Percentiles rank a stretch among this genome's conserved stretches.
These are phyloP conservation scores for Dexiosoma caninum DNA, from an alignment of 2,888 invertebrate species.

Conservation along the genomic window DNA sequence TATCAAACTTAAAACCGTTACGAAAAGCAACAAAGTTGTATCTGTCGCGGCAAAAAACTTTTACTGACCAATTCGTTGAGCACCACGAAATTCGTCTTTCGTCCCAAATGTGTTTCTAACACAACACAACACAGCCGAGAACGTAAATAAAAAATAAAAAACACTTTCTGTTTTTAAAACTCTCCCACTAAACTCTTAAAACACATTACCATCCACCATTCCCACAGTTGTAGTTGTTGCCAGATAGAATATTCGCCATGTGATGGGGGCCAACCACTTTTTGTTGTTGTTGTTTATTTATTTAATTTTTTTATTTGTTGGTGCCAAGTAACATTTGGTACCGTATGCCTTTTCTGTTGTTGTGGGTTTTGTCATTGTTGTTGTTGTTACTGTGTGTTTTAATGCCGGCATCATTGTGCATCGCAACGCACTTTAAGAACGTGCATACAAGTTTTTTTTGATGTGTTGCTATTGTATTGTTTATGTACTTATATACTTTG, in stretches of 20 bases:
- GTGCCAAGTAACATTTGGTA: constrained; percentile 38
- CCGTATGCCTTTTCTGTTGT: constrained; percentile 29
- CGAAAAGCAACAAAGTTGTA: too few relatives aligned
- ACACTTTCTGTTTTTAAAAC: constrained; percentile 57
- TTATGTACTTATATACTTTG: not conserved
- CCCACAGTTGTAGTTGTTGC: not conserved
- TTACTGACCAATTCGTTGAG: too few relatives aligned
- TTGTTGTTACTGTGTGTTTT: constrained; percentile 7
- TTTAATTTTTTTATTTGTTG: too few relatives aligned
- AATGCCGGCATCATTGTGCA: constrained; percentile 42
- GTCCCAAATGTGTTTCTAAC: too few relatives aligned
- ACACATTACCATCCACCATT: not conserved
- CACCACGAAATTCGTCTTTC: too few relatives aligned
- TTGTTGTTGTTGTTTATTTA: too few relatives aligned
- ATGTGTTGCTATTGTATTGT: not conserved
- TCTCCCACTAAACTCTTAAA: not conserved
- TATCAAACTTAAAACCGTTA: too few relatives aligned
- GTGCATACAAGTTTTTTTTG: constrained; percentile 14
- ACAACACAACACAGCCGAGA: constrained; percentile 10
- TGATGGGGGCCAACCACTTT: constrained; percentile 56
- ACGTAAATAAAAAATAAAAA: constrained; percentile 21
- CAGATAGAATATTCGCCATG: constrained; percentile 5
- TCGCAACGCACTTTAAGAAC: constrained; percentile 40
- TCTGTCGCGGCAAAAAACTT: too few relatives aligned
- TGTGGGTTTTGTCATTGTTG: not conserved